Base-by-base conservation (phyloP, 2,113 vertebrate genomes). In the Etia nguti region DNA sequence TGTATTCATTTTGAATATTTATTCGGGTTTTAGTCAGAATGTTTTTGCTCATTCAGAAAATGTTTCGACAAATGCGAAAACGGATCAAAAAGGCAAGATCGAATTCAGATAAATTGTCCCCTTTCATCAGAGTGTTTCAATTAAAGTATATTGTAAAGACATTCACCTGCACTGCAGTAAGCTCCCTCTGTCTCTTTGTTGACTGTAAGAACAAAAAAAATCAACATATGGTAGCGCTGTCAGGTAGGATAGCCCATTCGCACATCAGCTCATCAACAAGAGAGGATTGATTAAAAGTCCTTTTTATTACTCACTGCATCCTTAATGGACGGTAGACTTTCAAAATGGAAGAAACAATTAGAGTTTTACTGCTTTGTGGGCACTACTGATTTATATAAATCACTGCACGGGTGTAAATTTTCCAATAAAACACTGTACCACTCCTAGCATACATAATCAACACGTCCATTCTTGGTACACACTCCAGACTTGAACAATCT, bases 281-380 rank as follows among this genome's bases (percentile, higher is more conserved):
- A 95, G 91, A 95, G 93, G 95, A 95, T 96, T 97, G 96, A 97
- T 97, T 97, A 97, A 96, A 96, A 96, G 92, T 95, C 93, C 93
- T 92, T 95, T 96, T 96, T 96, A 96, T 96, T 95, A 94, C 95
- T 91, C 88, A 88, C 95, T 90, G 93, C 95, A 95, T 96, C 93
- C 94, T 96, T 97, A 97, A 96, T 97, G 96, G 95, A 96, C 90
- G 92, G 92, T 91, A 96, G 94, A 96, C 96, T 96, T 96, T 96
- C 94, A 96, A 96, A 96, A 96, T 95, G 95, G 95, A 96, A 95
- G 95, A 96, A 97, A 97, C 95, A 96, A 96, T 97, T 96, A 95
- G 95, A 96, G 94, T 96, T 96, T 96, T 96, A 97, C 96, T 96
- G 95, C 95, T 96, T 96, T 95, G 94, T 95, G 94, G 95, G 94